A percentile compares a stretch with the other conserved stretches of the same genome.
Conservation (phyloP, 2,113 vertebrate species). For the Tetrao urogallus region DNA sequence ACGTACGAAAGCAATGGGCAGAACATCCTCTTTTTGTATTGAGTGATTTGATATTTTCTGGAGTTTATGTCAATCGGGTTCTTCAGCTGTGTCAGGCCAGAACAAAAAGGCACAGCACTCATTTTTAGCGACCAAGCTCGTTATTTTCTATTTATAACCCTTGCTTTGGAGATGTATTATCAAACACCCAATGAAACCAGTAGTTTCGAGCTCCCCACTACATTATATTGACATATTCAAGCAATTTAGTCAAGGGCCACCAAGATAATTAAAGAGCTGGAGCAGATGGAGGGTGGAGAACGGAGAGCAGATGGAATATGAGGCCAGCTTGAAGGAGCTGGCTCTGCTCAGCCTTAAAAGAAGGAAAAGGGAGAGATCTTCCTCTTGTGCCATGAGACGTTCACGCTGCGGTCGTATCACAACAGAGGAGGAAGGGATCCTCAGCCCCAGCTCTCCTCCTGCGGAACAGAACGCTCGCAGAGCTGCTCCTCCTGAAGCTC, state of each 20-base stretch:
- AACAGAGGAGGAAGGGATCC: neutral
- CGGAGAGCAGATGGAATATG: neutral
- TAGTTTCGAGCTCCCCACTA: neutral
- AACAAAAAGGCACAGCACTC: fast-evolving
- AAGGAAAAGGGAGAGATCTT: neutral
- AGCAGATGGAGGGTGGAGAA: neutral
- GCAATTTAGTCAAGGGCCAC: neutral
- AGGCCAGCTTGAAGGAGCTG: neutral
- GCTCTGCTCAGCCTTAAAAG: neutral
- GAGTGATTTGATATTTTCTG: neutral
- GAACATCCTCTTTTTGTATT: neutral
- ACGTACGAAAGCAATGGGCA: fast-evolving
- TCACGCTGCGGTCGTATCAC: neutral
- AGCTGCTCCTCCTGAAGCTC: neutral
- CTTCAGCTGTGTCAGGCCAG: neutral
- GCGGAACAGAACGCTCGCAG: neutral
- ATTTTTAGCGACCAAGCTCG: neutral
- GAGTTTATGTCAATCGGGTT: neutral
- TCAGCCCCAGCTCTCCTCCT: neutral
- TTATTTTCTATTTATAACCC: neutral
- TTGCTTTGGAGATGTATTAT: neutral
- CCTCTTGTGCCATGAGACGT: neutral
- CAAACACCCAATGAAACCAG: neutral
- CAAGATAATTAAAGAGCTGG: neutral
- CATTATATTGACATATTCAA: neutral